Evolutionary conservation across 2,113 vertebrate species (phyloP).

Genomic region (Motacilla tschutschensis): DNA sequence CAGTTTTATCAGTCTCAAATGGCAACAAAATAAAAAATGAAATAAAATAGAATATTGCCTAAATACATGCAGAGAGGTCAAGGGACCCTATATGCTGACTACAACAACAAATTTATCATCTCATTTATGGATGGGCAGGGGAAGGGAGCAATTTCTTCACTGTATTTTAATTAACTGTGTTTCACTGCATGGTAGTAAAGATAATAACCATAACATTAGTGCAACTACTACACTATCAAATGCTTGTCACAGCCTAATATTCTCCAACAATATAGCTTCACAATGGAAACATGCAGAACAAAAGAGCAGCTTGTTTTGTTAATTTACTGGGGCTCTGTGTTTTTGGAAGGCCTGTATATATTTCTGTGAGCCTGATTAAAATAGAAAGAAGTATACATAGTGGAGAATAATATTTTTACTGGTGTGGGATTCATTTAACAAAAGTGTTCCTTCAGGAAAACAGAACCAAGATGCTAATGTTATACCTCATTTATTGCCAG

Average conservation of each 20-base stretch:
- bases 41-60: slow-evolving; percentile 29
- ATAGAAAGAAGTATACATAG: slow-evolving; percentile 32
- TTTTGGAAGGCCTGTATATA: slow-evolving; percentile 32
- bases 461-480: slow-evolving; percentile 80
- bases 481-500: slow-evolving; percentile 83
- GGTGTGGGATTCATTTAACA: slow-evolving; percentile 78
- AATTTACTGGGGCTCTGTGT: slow-evolving; percentile 20
- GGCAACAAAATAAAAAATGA: slow-evolving; percentile 25
- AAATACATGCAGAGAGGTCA: slow-evolving; percentile 33
- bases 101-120: slow-evolving; percentile 32
- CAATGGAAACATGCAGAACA: slow-evolving; percentile 14
- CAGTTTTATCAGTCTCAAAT: slow-evolving; percentile 35
- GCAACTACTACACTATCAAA: slow-evolving; percentile 11
- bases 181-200: slow-evolving; percentile 25
- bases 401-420: slow-evolving; percentile 71
- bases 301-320: slow-evolving; percentile 54
- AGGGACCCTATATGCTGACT: slow-evolving; percentile 21
- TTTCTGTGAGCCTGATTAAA: slow-evolving; percentile 48
- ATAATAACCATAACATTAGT: slow-evolving; percentile 54
- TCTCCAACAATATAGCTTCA: slow-evolving; percentile 21
- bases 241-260: slow-evolving; percentile 34
- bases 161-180: slow-evolving; percentile 63
- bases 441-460: slow-evolving; percentile 76
- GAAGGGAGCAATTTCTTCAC: slow-evolving; percentile 30
- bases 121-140: slow-evolving; percentile 13